Evolutionary conservation across 1,140 invertebrate species (phyloP).

Genomic region (Plectus sambesii): DNA sequence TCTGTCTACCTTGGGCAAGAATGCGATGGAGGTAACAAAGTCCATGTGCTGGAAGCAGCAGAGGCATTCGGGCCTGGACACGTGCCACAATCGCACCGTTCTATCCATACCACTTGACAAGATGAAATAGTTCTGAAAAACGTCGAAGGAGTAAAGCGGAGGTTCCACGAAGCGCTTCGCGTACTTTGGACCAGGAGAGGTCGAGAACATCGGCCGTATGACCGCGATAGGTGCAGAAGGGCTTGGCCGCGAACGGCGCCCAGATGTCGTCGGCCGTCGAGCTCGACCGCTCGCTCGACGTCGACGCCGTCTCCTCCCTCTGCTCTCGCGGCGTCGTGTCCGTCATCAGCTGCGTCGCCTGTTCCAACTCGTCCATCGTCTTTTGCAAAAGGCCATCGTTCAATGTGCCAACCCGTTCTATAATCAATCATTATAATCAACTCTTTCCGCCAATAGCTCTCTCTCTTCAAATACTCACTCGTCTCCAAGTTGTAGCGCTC

Average conservation of each 20-base stretch:
- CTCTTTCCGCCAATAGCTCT: too few relatives aligned
- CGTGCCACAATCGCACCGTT: conserved; percentile 92
- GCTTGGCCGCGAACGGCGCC: conserved; percentile 75
- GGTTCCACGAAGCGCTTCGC: conserved; percentile 17
- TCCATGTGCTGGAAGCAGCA: conserved; percentile 98
- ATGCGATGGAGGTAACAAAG: conserved; percentile 94
- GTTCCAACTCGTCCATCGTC: background rate
- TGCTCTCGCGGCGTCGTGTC: conserved; percentile 50
- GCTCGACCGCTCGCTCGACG: background rate
- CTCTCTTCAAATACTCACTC: too few relatives aligned
- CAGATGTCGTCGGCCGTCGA: conserved; percentile 39
- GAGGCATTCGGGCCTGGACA: conserved; percentile 84
- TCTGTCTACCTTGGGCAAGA: conserved; percentile 71
- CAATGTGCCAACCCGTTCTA: too few relatives aligned
- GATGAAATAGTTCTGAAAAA: conserved; percentile 77
- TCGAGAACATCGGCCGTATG: conserved; percentile 92
- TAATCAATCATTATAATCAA: too few relatives aligned
- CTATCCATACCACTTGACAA: conserved; percentile 96
- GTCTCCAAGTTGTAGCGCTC: too few relatives aligned
- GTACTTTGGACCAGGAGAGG: conserved; percentile 82
- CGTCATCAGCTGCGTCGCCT: conserved; percentile 59
- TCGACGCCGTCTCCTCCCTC: background rate
- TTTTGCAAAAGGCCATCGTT: background rate
- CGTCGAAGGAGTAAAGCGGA: conserved; percentile 17
- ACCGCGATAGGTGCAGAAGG: conserved; percentile 82